Percentiles rank a stretch among this genome's conserved stretches.
Evolutionary conservation across 92 coral and sea anemone species (phyloP).

Genomic region (Porites evermanni): DNA sequence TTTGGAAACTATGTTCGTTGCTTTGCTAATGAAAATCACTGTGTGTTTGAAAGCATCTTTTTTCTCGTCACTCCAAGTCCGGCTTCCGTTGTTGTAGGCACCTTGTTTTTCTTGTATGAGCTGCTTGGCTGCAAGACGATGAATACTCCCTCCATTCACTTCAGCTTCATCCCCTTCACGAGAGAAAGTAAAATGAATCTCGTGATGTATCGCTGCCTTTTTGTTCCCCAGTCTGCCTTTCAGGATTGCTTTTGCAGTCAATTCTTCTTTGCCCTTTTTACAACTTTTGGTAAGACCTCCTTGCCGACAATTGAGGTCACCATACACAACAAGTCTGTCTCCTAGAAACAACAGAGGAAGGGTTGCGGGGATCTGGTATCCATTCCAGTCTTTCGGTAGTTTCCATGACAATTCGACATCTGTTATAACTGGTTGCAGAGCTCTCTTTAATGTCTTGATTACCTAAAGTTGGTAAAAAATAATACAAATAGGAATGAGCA

Average conservation of each 20-base stretch:
- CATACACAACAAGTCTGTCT: slow-evolving; percentile 66
- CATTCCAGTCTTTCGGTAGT: slow-evolving; percentile 62
- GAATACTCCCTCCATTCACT: slow-evolving; percentile 38
- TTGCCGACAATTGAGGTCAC: slow-evolving; percentile 38
- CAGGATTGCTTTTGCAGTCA: slow-evolving; percentile 41
- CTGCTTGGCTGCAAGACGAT: slow-evolving; percentile 72
- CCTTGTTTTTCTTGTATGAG: slow-evolving; percentile 61
- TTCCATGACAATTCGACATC: slow-evolving; percentile 71
- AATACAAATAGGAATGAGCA: background rate
- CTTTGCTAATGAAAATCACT: slow-evolving; percentile 68
- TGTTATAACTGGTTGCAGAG: slow-evolving; percentile 82
- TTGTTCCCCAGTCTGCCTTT: slow-evolving; percentile 40
- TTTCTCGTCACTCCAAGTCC: background rate
- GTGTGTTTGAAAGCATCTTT: slow-evolving; percentile 17
- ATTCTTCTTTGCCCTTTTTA: slow-evolving; percentile 3
- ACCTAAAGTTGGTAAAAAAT: background rate
- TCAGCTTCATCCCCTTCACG: slow-evolving; percentile 48
- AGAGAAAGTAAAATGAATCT: slow-evolving; percentile 52
- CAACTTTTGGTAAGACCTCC: background rate
- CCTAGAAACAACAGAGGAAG: slow-evolving; percentile 75
- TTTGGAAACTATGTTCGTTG: slow-evolving; percentile 68
- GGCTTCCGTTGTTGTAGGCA: background rate
- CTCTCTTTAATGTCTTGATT: slow-evolving; percentile 65
- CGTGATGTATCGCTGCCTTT: slow-evolving; percentile 39
- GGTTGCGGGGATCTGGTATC: slow-evolving; percentile 63